These are phyloP conservation scores for Nomada flava DNA, from an alignment of 2,888 invertebrate species.

Conservation along the genomic window DNA sequence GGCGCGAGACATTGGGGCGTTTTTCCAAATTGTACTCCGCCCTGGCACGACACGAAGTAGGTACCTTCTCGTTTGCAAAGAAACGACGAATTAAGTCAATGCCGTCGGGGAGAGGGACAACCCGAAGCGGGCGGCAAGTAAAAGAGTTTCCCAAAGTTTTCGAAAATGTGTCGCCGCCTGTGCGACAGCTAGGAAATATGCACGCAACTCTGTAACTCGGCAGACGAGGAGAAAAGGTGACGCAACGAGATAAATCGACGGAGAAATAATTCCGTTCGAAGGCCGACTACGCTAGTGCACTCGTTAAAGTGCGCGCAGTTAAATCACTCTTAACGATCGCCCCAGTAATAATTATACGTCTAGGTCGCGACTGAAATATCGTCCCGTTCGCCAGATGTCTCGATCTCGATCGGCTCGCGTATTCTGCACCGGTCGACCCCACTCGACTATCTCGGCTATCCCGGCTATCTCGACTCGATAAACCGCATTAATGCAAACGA, in stretches of 20 bases:
- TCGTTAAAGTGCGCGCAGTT: conserved; percentile 38
- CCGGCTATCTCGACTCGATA: conserved; percentile 16
- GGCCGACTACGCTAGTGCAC: conserved; percentile 43
- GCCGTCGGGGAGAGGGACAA: not conserved
- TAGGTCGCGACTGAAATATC: conserved; percentile 38
- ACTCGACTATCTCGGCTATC: not conserved
- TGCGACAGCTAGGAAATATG: not conserved
- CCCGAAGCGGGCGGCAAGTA: conserved; percentile 1
- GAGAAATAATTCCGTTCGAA: conserved; percentile 40
- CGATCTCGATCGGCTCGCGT: not conserved
- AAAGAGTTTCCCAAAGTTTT: conserved; percentile 19
- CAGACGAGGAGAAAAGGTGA: not conserved
- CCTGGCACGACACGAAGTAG: not conserved
- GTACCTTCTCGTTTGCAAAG: conserved; percentile 36
- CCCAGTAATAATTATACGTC: conserved; percentile 52
- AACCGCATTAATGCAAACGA: conserved; percentile 39
- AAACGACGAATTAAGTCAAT: conserved; percentile 55
- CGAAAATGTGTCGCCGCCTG: conserved; percentile 5
- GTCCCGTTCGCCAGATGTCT: conserved; percentile 29
- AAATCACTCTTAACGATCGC: conserved; percentile 48
- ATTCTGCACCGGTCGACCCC: not conserved
- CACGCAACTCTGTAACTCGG: not conserved
- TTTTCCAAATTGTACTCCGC: conserved; percentile 36
- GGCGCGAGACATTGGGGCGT: not conserved
- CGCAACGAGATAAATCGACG: conserved; percentile 33